Evolutionary conservation across 2,888 invertebrate genomes (phyloP).

Genomic region (Oxystoma pomonae): DNA sequence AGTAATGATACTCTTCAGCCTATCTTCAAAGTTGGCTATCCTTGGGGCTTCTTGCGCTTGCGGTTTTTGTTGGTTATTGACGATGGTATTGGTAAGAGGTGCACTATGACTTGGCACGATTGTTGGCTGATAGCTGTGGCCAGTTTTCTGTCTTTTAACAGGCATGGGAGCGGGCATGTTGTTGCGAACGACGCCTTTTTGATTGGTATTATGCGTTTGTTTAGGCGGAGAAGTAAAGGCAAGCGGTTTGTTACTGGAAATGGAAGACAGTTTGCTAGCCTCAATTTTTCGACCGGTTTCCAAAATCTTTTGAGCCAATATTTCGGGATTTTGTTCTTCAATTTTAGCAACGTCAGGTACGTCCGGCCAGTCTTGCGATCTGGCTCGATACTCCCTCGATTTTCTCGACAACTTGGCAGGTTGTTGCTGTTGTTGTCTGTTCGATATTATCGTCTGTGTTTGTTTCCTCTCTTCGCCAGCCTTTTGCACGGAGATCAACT

Average conservation of each 20-base stretch:
- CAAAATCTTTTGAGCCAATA: slow-evolving; percentile 83
- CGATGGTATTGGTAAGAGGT: background rate
- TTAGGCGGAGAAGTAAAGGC: slow-evolving; percentile 19
- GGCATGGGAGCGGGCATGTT: slow-evolving; percentile 43
- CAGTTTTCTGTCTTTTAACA: slow-evolving; percentile 41
- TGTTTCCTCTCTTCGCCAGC: slow-evolving; percentile 61
- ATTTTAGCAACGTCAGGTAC: slow-evolving; percentile 87
- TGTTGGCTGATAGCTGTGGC: slow-evolving; percentile 26
- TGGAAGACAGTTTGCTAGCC: slow-evolving; percentile 63
- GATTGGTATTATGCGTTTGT: slow-evolving; percentile 25
- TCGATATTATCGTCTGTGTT: slow-evolving; percentile 35
- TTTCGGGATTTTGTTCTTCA: slow-evolving; percentile 87
- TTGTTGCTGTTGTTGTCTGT: slow-evolving; percentile 31
- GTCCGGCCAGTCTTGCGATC: slow-evolving; percentile 89
- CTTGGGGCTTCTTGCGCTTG: slow-evolving; percentile 80
- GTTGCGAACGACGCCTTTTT: slow-evolving; percentile 36
- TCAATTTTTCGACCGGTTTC: slow-evolving; percentile 88
- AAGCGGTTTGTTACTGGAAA: slow-evolving; percentile 27
- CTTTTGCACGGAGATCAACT: slow-evolving; percentile 71
- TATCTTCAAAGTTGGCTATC: slow-evolving; percentile 84
- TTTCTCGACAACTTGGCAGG: slow-evolving; percentile 45
- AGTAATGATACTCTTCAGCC: slow-evolving; percentile 82
- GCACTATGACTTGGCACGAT: background rate
- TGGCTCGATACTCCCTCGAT: slow-evolving; percentile 67
- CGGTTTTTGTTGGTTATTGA: slow-evolving; percentile 27